These are phyloP conservation scores for Zaprionus capensis DNA, from an alignment of 1,140 invertebrate genomes.

Conservation along the genomic window DNA sequence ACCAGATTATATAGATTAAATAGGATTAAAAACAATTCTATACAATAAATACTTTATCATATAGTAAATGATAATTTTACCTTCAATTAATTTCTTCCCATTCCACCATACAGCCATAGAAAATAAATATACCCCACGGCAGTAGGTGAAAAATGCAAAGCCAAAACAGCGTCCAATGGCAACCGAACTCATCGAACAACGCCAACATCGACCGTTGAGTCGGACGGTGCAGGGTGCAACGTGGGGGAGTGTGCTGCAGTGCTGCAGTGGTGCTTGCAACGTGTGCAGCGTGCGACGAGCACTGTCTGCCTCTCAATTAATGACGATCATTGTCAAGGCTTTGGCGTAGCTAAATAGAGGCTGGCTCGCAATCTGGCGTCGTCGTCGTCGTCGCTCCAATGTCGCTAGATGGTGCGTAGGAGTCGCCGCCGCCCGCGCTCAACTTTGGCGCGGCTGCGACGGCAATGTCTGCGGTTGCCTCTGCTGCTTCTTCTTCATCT, in stretches of 20 bases:
- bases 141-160: neutral
- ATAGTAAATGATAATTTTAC: no score
- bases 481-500: slow-evolving; percentile 18
- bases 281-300: slow-evolving; percentile 15
- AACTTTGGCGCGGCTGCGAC: slow-evolving; percentile 16
- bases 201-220: slow-evolving; percentile 40
- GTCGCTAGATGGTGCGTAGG: slow-evolving; percentile 53
- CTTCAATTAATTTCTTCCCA: neutral
- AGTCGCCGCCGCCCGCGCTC: slow-evolving; percentile 50
- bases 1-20: no score
- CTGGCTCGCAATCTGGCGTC: slow-evolving; percentile 65
- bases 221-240: neutral
- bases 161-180: slow-evolving; percentile 24
- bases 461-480: slow-evolving; percentile 1
- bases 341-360: slow-evolving; percentile 78
- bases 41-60: no score
- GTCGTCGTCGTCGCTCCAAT: slow-evolving; percentile 43
- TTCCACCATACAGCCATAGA: no score
- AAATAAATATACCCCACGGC: neutral
- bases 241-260: neutral
- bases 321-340: slow-evolving; percentile 83
- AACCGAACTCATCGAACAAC: slow-evolving; percentile 50
- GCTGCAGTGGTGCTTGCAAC: slow-evolving; percentile 14
- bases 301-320: slow-evolving; percentile 77
- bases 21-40: no score